Evolutionary conservation across 2,113 vertebrate species (phyloP).

Genomic region (Polypterus bichir): DNA sequence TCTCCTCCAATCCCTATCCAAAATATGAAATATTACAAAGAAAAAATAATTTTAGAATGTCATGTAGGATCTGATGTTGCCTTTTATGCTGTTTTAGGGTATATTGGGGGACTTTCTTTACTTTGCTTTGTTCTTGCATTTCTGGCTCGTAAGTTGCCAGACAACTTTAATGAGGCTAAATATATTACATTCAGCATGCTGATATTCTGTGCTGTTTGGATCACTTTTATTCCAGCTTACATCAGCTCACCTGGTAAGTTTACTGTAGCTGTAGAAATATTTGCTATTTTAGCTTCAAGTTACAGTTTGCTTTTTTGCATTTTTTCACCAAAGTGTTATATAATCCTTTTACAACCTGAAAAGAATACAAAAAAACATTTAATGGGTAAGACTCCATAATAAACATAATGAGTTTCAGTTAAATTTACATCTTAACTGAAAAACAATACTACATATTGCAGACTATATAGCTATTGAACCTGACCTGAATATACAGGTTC

Average conservation of each 20-base stretch:
- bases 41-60: conserved; percentile 51
- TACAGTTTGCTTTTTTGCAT: conserved; percentile 34
- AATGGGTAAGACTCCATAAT: conserved; percentile 13
- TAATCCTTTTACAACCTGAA: conserved; percentile 26
- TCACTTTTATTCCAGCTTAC: conserved; percentile 36
- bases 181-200: conserved; percentile 55
- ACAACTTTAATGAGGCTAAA: conserved; percentile 57
- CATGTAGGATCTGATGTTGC: conserved; percentile 41
- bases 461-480: too few relatives aligned
- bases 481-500: too few relatives aligned
- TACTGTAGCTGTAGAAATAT: conserved; percentile 44
- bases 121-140: conserved; percentile 48
- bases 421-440: too few relatives aligned
- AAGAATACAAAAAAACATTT: conserved; percentile 27
- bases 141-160: conserved; percentile 46
- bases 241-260: conserved; percentile 48
- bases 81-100: conserved; percentile 48
- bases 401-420: too few relatives aligned
- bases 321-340: conserved; percentile 35
- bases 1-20: conserved; percentile 26
- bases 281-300: conserved; percentile 37
- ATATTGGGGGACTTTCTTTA: conserved; percentile 43
- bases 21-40: conserved; percentile 32
- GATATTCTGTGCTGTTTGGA: conserved; percentile 51
- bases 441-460: too few relatives aligned